Conservation (phyloP, 2,888 invertebrate genomes). For the Hypena proboscidalis region DNA sequence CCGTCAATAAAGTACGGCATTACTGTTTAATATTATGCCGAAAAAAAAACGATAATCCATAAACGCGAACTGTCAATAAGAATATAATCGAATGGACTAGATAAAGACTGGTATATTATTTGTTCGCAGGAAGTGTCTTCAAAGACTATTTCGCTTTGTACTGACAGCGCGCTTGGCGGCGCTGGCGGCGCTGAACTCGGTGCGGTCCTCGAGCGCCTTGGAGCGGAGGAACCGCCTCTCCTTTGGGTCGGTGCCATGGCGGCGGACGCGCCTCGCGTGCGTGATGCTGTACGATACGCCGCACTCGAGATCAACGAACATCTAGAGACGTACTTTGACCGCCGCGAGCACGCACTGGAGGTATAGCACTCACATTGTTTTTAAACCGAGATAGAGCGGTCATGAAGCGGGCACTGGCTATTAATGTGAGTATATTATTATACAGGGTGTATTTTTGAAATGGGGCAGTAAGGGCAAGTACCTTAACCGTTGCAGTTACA, state of each 20-base stretch:
- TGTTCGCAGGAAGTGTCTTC: constrained; percentile 90
- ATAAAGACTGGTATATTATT: no score
- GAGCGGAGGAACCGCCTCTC: constrained; percentile 92
- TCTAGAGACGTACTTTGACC: constrained; percentile 96
- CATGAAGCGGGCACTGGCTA: no score
- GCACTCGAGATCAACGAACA: constrained; percentile 97
- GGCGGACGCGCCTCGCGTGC: constrained; percentile 88
- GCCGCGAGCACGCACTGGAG: constrained; percentile 94
- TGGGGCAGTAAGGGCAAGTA: no score
- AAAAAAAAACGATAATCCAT: no score
- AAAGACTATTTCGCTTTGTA: constrained; percentile 86
- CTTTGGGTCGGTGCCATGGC: constrained; percentile 93
- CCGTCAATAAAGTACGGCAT: no score
- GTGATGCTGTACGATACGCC: constrained; percentile 94
- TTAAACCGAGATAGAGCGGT: no score
- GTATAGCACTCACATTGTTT: constrained; percentile 79
- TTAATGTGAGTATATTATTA: no score
- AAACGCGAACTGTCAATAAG: no score
- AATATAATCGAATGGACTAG: no score
- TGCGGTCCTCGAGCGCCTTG: constrained; percentile 86
- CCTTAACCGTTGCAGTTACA: no score
- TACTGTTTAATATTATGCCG: no score
- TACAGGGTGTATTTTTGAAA: no score
- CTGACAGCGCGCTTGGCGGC: constrained; percentile 49
- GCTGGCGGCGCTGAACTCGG: constrained; percentile 51